Evolutionary conservation across 2,797 vertebrate genomes (phyloP).

Genomic region (Ibycter americanus): DNA sequence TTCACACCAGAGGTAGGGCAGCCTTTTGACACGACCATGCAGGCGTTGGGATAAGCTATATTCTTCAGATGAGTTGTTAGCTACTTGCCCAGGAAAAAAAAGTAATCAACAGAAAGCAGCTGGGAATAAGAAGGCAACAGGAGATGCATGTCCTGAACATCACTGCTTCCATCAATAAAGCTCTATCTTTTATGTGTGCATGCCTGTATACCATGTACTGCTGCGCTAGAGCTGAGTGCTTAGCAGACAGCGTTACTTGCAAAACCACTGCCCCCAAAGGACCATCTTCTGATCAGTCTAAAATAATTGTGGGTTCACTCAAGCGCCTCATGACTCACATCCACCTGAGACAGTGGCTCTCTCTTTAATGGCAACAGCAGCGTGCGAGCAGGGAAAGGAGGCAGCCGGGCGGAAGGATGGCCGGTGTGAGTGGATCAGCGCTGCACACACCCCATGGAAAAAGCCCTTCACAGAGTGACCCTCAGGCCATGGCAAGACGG

Average conservation of each 20-base stretch:
- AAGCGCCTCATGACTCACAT: neutral
- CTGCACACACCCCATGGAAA: neutral
- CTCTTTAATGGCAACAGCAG: neutral
- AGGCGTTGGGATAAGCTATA: neutral
- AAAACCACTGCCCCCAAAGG: neutral
- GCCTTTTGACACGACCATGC: neutral
- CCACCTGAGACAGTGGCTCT: rapidly evolving
- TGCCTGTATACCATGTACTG: neutral
- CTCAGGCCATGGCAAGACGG: neutral
- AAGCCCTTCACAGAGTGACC: neutral
- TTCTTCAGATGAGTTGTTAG: neutral
- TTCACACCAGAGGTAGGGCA: neutral
- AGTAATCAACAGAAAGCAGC: neutral
- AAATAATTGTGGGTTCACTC: neutral
- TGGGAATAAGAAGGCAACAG: constrained; percentile 1
- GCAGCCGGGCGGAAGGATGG: neutral
- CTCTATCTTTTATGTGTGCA: neutral
- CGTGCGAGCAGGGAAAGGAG: neutral
- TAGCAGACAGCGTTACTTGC: neutral
- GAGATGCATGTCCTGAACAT: neutral
- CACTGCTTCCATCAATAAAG: neutral
- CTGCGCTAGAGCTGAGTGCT: neutral
- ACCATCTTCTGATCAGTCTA: neutral
- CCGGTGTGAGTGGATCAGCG: rapidly evolving
- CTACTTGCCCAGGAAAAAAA: neutral